Base-by-base conservation (phyloP, 2,888 invertebrate species). In the Arrhopalites spinosus region DNA sequence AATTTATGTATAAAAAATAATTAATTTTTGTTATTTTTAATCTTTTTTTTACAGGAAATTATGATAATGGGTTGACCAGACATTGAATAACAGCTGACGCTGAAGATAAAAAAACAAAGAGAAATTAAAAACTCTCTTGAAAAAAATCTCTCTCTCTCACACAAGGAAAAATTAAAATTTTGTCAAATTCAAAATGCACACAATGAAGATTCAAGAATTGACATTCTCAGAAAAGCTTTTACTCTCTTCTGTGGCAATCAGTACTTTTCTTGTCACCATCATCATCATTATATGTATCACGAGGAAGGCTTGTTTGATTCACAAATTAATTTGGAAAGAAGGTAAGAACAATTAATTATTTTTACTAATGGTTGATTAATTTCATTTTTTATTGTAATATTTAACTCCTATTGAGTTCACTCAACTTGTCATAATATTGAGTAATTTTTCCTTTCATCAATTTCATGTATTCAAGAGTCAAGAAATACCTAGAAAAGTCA, bases 221-320 rank as follows among this genome's bases (percentile, higher is more conserved):
- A 82, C 82, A 11, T 78, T 77, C 56, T 78, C 80, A 15, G 82
- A 82, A 75, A 79, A 81, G 63, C 71, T 81, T 2, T 73, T 82
- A 15, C 78, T 82, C 11, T 76, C 80, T 13, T 81, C 81, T 25
- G 82, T 81, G 20, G 81, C 76, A 11, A 70, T 78, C 13, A 78
- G 80, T 20, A 77, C 82, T 1, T 76, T 81, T 20, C 75, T 79
- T 15, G 76, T 81, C 17, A 81, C 81, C 23, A 69, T 78, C 43
- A 75, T 81, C 30, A 79, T 82, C 20, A 78, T 82, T 25, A 71
- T 82, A 27, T 82, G 82, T 71, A 79, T 82, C 43, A 79, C 81
- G 7, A 78, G 78, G 76, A 82, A 81, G 59, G 75, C 71, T 43
- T 82, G 82, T 53, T 81, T 79, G 81, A 78, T 82, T 13, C 81